Base-by-base conservation (phyloP, 2,113 vertebrate species). In the Globicephala melas region DNA sequence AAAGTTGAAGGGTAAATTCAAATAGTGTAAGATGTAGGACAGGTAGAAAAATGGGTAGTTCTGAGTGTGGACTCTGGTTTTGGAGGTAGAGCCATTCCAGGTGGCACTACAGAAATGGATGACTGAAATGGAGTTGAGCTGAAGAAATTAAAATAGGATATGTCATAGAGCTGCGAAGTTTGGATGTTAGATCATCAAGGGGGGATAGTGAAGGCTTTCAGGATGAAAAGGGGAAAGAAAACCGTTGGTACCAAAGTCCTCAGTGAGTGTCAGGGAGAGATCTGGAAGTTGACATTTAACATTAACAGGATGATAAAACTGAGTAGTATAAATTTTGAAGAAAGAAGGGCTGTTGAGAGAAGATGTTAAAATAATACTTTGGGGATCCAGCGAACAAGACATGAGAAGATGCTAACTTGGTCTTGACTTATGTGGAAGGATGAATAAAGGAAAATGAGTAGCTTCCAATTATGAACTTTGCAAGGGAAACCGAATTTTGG, bases 341-440 rank as follows among this genome's bases (percentile, higher is more conserved):
- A 88, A 95, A 96, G 65, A 92, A 20, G 44, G 47, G 15, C 81
- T 76, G 25, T 82, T 80, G 70, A 96, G 74, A n/a, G 85, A 95
- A 96, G 77, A 55, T 93, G 60, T 17, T 76, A 80, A 95, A 96
- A 88, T 80, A 92, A 87, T 88, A 93, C 23, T 93, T 88, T 76
- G 41, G 62, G 33, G 47, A 93, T 71, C 8, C 26, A 85, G 36
- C 67, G 87, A 94, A 88, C 63, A 96, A 89, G 13, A 92, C 38
- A 70, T 36, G 25, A 82, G 36, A 92, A 68, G 41, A 76, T 93
- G n/a, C 31, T 79, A 89, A 63, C 36, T 44, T 91, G 77, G 91
- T 85, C 50, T 87, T 81, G 65, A 93, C 83, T 76, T 85, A 28
- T 23, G 36, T 47, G 65, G 41, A 67, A 28, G 26, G 8, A 26